Conservation (phyloP, 1,140 invertebrate species). For the Dendrolimus kikuchii region DNA sequence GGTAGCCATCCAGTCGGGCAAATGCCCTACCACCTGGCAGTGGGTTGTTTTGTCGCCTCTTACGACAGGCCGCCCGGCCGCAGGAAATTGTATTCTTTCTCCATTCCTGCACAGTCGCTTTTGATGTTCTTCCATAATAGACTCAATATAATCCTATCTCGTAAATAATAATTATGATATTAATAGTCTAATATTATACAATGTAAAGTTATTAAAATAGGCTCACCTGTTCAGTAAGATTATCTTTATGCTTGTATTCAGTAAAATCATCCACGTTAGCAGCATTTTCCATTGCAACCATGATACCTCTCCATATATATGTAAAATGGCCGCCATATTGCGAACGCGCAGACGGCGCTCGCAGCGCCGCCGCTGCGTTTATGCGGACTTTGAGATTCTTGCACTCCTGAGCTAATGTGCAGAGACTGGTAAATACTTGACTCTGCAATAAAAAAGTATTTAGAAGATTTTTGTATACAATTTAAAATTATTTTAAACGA, state of each 20-base stretch:
- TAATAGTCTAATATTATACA: too few species aligned
- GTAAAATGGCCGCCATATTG: slow-evolving; percentile 77
- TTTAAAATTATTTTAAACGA: too few species aligned
- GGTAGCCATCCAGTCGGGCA: too few species aligned
- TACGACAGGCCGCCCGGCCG: too few species aligned
- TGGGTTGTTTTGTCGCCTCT: too few species aligned
- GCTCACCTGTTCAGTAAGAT: slow-evolving; percentile 64
- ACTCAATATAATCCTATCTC: too few species aligned
- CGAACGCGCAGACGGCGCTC: slow-evolving; percentile 71
- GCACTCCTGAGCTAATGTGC: slow-evolving; percentile 68
- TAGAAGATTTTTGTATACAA: slow-evolving; percentile 2
- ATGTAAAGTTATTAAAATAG: slow-evolving; percentile 5
- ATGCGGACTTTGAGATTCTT: slow-evolving; percentile 83
- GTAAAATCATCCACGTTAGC: slow-evolving; percentile 83
- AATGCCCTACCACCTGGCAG: too few species aligned
- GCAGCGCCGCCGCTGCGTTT: slow-evolving; percentile 84
- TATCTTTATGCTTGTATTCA: slow-evolving; percentile 87
- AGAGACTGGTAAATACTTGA: slow-evolving; percentile 66
- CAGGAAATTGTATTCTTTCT: too few species aligned
- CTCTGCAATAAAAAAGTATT: slow-evolving; percentile 25
- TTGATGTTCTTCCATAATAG: too few species aligned
- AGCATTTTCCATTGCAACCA: slow-evolving; percentile 81
- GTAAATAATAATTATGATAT: too few species aligned
- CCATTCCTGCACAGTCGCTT: too few species aligned
- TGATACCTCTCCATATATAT: slow-evolving; percentile 78